A percentile compares a stretch with the other conserved stretches of the same genome.
phyloP scores from a whole-genome alignment of 2,113 vertebrate species.

The Garra rufa region DNA sequence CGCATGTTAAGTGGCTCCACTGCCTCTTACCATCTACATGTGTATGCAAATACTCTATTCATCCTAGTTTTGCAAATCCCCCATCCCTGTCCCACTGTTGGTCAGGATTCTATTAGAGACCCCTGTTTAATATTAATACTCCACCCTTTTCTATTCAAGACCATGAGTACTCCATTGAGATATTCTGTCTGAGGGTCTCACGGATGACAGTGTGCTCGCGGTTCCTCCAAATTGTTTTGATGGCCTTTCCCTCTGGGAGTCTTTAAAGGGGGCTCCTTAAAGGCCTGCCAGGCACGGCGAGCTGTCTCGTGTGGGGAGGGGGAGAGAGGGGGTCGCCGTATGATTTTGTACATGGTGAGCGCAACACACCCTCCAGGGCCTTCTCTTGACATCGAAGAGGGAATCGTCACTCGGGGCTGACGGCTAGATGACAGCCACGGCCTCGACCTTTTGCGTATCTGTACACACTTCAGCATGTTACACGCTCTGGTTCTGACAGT shows the following conservation, averaged over 20 bases:
- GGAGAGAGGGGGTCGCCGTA: constrained; percentile 6
- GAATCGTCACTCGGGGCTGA: constrained; percentile 37
- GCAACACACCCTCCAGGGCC: constrained; percentile 43
- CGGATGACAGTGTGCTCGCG: constrained; percentile 53
- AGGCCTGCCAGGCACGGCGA: constrained; percentile 41
- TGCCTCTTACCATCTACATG: constrained; percentile 43
- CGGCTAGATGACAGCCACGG: constrained; percentile 44
- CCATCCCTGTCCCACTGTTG: constrained; percentile 43
- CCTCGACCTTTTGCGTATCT: constrained; percentile 44
- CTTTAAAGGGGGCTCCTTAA: constrained; percentile 53
- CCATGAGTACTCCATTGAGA: constrained; percentile 59
- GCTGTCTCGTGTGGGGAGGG: constrained; percentile 41
- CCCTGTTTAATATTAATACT: constrained; percentile 66
- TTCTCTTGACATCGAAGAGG: constrained; percentile 46
- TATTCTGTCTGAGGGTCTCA: constrained; percentile 58
- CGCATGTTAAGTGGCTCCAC: constrained; percentile 59
- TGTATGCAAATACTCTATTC: constrained; percentile 62
- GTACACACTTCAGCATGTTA: constrained; percentile 49
- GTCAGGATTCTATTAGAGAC: constrained; percentile 58
- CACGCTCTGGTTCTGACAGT: constrained; percentile 38
- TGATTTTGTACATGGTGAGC: constrained; percentile 48
- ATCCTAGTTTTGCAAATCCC: constrained; percentile 54
- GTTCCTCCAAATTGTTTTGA: constrained; percentile 64
- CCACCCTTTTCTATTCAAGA: constrained; percentile 52
- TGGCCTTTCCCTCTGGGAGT: constrained; percentile 60